phyloP scores from a whole-genome alignment of 2,888 invertebrate species.

The Cylloceria caligata region DNA sequence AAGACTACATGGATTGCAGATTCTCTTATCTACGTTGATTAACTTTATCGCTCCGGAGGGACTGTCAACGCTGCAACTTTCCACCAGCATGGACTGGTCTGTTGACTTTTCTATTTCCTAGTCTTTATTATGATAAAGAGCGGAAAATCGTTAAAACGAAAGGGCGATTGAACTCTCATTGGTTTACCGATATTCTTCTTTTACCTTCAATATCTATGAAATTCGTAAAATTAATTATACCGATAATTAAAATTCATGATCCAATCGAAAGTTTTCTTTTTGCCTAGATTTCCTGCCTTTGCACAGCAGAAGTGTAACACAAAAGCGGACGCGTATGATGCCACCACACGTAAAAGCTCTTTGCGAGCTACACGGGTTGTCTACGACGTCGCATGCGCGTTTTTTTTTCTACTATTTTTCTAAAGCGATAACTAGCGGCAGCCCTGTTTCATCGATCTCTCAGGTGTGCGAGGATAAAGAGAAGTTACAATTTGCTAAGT shows the following conservation, averaged over 20 bases:
- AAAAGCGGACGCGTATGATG: constrained; percentile 32
- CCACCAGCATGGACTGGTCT: neutral
- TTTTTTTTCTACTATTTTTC: constrained; percentile 38
- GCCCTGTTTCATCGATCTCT: constrained; percentile 53
- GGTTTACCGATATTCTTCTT: no score
- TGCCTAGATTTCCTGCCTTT: neutral
- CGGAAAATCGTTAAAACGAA: no score
- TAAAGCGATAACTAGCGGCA: constrained; percentile 55
- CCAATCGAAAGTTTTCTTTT: neutral
- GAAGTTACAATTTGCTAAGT: constrained; percentile 16
- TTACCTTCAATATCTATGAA: neutral
- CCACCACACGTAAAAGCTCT: constrained; percentile 57
- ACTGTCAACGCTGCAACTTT: no score
- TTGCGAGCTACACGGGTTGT: constrained; percentile 49
- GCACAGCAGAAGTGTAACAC: constrained; percentile 30
- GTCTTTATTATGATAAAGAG: no score
- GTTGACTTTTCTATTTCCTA: no score
- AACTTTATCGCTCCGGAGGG: constrained; percentile 29
- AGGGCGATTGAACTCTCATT: no score
- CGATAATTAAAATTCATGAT: constrained; percentile 13
- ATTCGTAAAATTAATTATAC: no score
- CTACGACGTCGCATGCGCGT: constrained; percentile 54
- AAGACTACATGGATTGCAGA: constrained; percentile 52
- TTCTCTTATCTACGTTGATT: constrained; percentile 45
- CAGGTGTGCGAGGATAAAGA: constrained; percentile 7